Conservation (phyloP, 2,797 vertebrate genomes). For the Gila robusta region DNA sequence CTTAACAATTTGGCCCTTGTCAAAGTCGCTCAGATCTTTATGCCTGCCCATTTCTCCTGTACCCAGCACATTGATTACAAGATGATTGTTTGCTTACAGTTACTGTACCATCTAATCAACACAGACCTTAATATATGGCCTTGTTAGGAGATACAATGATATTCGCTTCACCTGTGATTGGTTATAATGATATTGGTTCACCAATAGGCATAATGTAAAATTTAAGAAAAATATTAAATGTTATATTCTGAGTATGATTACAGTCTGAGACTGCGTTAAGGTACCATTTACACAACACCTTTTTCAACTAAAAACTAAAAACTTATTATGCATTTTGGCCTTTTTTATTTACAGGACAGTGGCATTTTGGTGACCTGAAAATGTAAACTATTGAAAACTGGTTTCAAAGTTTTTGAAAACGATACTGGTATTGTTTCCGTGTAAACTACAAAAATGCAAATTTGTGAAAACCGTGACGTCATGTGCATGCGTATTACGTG, state of each 20-base stretch:
- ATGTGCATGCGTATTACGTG: not conserved
- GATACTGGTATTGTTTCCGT: too few species aligned
- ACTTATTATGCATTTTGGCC: not conserved
- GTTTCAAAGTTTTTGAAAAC: not conserved
- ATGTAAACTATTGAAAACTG: not conserved
- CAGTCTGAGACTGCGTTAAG: not conserved
- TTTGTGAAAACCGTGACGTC: too few species aligned
- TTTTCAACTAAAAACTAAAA: not conserved
- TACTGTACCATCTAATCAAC: not conserved
- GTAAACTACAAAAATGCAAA: too few species aligned
- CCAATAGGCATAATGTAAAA: not conserved
- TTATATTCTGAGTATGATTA: not conserved
- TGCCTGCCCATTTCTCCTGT: not conserved
- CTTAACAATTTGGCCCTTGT: not conserved
- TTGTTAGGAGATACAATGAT: not conserved
- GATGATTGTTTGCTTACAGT: not conserved
- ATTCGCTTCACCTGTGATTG: not conserved
- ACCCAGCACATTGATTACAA: not conserved
- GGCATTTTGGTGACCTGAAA: not conserved
- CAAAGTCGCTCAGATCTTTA: not conserved
- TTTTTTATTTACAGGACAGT: too few species aligned
- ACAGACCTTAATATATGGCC: not conserved
- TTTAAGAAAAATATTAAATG: not conserved
- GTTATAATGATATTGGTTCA: not conserved
- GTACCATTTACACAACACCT: not conserved